Percentiles rank a stretch among this genome's conserved stretches.
Conservation (phyloP, 1,140 invertebrate species). For the Halyomorpha halys region DNA sequence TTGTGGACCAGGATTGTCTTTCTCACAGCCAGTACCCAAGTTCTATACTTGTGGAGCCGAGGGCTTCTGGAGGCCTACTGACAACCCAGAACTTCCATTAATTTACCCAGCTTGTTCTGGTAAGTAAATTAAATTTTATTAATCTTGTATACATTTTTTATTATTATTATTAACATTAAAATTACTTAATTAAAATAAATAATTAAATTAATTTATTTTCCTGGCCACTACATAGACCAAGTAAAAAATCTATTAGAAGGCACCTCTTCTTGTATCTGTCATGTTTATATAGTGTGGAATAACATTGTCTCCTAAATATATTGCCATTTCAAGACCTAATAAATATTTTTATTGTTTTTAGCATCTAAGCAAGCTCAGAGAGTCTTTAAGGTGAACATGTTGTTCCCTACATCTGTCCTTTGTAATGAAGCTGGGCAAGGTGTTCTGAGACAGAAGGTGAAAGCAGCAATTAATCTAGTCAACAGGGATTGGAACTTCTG, state of each 20-base stretch:
- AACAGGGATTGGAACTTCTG: slow-evolving; percentile 92
- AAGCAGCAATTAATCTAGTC: slow-evolving; percentile 74
- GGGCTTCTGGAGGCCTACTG: slow-evolving; percentile 88
- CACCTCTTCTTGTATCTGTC: no score
- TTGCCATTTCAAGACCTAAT: no score
- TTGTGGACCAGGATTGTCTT: slow-evolving; percentile 74
- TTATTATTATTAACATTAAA: no score
- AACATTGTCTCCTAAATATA: no score
- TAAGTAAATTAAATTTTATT: slow-evolving; percentile 40
- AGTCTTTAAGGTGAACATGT: slow-evolving; percentile 84
- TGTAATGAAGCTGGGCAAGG: slow-evolving; percentile 90
- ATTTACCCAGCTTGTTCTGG: slow-evolving; percentile 84
- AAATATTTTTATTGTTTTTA: slow-evolving; percentile 34
- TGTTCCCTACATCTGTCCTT: slow-evolving; percentile 84
- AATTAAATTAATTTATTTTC: no score
- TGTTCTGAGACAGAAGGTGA: slow-evolving; percentile 76
- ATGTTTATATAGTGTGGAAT: slow-evolving; percentile 1
- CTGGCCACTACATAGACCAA: no score
- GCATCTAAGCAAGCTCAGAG: slow-evolving; percentile 74
- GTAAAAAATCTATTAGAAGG: no score
- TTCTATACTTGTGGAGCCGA: slow-evolving; percentile 95
- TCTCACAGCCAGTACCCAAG: slow-evolving; percentile 81
- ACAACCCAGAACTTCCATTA: slow-evolving; percentile 61
- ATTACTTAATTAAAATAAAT: no score
- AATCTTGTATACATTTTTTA: no score